These are phyloP conservation scores for Melitaea cinxia DNA, from an alignment of 1,140 invertebrate genomes.

Conservation along the genomic window DNA sequence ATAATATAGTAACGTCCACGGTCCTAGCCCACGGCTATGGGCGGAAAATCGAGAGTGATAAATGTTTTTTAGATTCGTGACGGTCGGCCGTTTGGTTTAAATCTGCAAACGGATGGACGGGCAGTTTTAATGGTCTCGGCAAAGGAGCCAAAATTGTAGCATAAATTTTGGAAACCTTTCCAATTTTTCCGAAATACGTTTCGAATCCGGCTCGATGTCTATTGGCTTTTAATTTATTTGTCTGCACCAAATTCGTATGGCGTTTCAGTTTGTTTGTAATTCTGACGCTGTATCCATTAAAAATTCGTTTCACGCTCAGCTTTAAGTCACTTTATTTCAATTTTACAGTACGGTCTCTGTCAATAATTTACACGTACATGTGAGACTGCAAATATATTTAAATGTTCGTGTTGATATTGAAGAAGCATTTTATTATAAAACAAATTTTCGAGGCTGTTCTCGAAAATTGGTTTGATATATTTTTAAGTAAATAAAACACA, in stretches of 20 bases:
- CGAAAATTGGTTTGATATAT: not conserved
- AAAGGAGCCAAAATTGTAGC: constrained; percentile 59
- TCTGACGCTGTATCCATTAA: constrained; percentile 37
- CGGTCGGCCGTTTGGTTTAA: constrained; percentile 65
- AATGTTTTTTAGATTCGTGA: constrained; percentile 73
- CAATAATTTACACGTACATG: constrained; percentile 22
- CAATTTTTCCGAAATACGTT: constrained; percentile 59
- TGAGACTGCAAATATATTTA: constrained; percentile 7
- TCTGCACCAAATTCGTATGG: constrained; percentile 43
- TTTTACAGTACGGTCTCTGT: constrained; percentile 24
- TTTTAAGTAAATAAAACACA: not conserved
- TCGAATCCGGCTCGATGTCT: constrained; percentile 45
- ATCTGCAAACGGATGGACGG: constrained; percentile 65
- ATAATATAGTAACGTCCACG: constrained; percentile 16
- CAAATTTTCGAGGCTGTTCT: not conserved
- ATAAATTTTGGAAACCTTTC: constrained; percentile 61
- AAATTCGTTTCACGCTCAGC: constrained; percentile 31
- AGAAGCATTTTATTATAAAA: constrained; percentile 1
- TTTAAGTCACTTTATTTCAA: constrained; percentile 36
- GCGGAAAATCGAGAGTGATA: constrained; percentile 71
- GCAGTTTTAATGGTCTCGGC: constrained; percentile 69
- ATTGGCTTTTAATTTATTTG: constrained; percentile 71
- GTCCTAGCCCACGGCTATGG: constrained; percentile 44
- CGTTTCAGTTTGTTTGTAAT: constrained; percentile 40
- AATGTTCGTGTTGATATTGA: constrained; percentile 13